phyloP scores from a whole-genome alignment of 2,797 vertebrate genomes.

The Thunnus albacares region DNA sequence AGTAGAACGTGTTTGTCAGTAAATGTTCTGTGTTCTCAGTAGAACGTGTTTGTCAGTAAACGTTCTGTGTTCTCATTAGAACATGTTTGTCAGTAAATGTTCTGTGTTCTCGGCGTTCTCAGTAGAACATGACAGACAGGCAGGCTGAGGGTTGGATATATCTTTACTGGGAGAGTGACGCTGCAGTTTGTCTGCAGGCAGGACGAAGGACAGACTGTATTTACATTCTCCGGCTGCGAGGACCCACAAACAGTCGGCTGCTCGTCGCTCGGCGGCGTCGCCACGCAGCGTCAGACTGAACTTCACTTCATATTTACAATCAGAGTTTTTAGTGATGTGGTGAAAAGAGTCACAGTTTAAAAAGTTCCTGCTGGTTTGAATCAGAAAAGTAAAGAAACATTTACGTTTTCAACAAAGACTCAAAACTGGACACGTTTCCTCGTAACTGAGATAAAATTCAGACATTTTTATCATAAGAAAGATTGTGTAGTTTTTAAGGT shows the following conservation, averaged over 20 bases:
- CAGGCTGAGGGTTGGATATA: conserved; percentile 52
- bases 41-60: no score
- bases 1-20: no score
- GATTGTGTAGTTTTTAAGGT: no score
- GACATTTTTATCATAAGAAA: no score
- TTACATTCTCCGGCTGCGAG: conserved; percentile 76
- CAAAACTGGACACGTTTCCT: no score
- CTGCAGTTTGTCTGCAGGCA: conserved; percentile 63
- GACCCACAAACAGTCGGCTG: conserved; percentile 44
- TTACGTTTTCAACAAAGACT: no score
- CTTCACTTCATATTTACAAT: neutral
- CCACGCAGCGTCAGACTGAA: neutral
- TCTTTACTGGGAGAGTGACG: conserved; percentile 65
- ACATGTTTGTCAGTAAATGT: no score
- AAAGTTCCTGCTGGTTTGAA: neutral
- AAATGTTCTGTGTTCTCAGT: no score
- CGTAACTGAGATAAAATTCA: no score
- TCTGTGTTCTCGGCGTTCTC: neutral
- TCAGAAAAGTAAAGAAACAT: no score
- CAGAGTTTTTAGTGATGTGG: no score
- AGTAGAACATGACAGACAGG: neutral
- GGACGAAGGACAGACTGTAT: conserved; percentile 75
- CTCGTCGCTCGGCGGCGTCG: neutral
- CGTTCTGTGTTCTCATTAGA: no score
- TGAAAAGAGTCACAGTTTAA: neutral